Percentiles rank a stretch among this genome's conserved stretches.
These are phyloP conservation scores for Sinocyclocheilus maitianheensis DNA, from an alignment of 2,113 vertebrate species.

Conservation along the genomic window DNA sequence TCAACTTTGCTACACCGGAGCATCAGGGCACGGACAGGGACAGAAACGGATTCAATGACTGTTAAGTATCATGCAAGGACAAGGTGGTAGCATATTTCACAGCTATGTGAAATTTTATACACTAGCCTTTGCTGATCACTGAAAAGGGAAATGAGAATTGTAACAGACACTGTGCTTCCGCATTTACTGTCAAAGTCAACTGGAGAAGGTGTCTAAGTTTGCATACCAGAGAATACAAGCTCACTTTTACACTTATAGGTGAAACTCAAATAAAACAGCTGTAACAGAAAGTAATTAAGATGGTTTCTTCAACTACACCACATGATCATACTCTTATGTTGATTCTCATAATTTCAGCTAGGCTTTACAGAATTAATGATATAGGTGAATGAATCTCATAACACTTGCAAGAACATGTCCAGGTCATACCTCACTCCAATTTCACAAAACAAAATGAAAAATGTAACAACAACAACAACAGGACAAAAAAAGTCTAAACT, in stretches of 20 bases:
- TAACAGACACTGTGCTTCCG: background rate
- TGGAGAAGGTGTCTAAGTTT: background rate
- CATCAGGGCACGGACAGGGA: constrained; percentile 1
- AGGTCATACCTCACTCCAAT: background rate
- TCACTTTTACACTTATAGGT: background rate
- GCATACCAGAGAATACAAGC: background rate
- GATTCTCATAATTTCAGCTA: background rate
- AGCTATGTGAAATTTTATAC: constrained; percentile 12
- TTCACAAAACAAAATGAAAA: background rate
- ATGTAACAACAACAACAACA: background rate
- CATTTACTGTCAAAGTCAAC: background rate
- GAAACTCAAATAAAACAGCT: background rate
- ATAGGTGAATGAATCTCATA: background rate
- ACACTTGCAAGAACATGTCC: background rate
- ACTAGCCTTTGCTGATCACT: constrained; percentile 14
- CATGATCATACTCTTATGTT: background rate
- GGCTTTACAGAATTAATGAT: background rate
- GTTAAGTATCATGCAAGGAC: background rate
- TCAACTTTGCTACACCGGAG: background rate
- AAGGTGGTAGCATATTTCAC: constrained; percentile 8
- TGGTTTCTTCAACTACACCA: background rate
- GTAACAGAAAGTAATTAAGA: background rate
- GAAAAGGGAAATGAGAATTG: constrained; percentile 2
- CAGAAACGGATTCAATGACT: background rate
- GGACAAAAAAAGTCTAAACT: background rate